Evolutionary conservation across 2,113 vertebrate species (phyloP).

Genomic region (Esox niger): DNA sequence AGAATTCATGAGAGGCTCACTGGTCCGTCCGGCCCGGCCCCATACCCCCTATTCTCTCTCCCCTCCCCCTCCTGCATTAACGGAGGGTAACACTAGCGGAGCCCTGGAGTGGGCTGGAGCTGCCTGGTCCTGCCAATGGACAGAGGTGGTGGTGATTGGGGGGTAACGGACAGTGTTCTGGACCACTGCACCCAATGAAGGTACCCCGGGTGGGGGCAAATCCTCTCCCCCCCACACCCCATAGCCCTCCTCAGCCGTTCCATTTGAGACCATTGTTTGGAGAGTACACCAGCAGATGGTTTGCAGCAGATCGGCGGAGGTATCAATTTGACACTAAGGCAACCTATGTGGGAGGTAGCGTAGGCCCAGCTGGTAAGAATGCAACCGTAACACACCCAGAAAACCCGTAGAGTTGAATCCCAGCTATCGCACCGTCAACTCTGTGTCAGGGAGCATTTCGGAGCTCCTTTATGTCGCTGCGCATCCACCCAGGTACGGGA

Average conservation of each 20-base stretch:
- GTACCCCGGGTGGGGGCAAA: slow-evolving; percentile 31
- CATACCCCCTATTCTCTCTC: not conserved
- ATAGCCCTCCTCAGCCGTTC: not conserved
- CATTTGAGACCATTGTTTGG: slow-evolving; percentile 40
- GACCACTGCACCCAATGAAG: slow-evolving; percentile 41
- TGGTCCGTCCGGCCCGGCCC: slow-evolving; percentile 12
- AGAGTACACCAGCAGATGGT: slow-evolving; percentile 51
- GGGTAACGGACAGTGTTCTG: slow-evolving; percentile 27
- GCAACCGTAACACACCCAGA: not conserved
- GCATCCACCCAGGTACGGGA: no score
- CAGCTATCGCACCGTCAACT: no score
- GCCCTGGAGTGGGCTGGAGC: slow-evolving; percentile 16
- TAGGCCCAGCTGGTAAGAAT: not conserved
- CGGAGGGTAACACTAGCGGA: slow-evolving; percentile 32
- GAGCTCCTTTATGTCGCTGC: no score
- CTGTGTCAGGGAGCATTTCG: no score
- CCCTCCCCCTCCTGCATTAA: slow-evolving; percentile 37
- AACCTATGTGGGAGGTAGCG: slow-evolving; percentile 35
- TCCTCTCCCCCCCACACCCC: slow-evolving; percentile 9
- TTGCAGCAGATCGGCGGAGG: slow-evolving; percentile 43
- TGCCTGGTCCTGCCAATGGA: slow-evolving; percentile 16
- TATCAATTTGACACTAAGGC: slow-evolving; percentile 45
- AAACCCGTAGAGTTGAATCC: no score
- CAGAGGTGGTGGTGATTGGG: not conserved
- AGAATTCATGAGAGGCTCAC: slow-evolving; percentile 37